Conservation (phyloP, 2,888 invertebrate species). For the Trichogramma dendrolimi region DNA sequence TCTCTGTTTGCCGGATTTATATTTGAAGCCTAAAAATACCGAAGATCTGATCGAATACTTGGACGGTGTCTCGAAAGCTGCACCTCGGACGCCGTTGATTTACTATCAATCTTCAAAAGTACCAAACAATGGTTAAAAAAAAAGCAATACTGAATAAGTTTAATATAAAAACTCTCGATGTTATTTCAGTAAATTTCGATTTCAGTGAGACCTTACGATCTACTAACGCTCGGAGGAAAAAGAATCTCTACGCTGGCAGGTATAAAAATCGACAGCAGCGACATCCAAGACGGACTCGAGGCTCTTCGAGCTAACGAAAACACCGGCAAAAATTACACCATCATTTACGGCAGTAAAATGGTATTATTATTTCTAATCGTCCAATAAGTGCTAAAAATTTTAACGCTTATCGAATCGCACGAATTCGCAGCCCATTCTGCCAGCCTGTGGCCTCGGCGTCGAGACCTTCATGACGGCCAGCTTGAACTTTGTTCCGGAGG, state of each 20-base stretch:
- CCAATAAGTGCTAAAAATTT: neutral
- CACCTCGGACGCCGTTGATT: slow-evolving; percentile 71
- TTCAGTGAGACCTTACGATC: slow-evolving; percentile 68
- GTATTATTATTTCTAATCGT: slow-evolving; percentile 54
- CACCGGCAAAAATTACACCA: slow-evolving; percentile 49
- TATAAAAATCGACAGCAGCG: slow-evolving; percentile 70
- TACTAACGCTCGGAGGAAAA: slow-evolving; percentile 61
- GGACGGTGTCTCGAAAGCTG: slow-evolving; percentile 63
- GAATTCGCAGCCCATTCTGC: slow-evolving; percentile 46
- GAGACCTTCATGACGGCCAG: slow-evolving; percentile 69
- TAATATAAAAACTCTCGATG: neutral
- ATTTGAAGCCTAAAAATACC: slow-evolving; percentile 64
- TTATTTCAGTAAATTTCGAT: neutral
- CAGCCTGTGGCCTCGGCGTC: slow-evolving; percentile 62
- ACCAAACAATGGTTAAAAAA: slow-evolving; percentile 1
- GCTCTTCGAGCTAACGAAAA: slow-evolving; percentile 57
- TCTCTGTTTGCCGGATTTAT: slow-evolving; percentile 71
- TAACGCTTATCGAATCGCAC: slow-evolving; percentile 32
- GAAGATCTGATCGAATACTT: slow-evolving; percentile 65
- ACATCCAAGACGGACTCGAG: slow-evolving; percentile 65
- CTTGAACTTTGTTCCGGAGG: slow-evolving; percentile 63
- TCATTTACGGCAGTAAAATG: slow-evolving; percentile 68
- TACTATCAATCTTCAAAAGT: slow-evolving; percentile 63
- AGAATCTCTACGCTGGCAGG: slow-evolving; percentile 73
- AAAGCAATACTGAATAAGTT: neutral